Base-by-base conservation (phyloP, 2,888 invertebrate species). In the Plagiodera versicolora region DNA sequence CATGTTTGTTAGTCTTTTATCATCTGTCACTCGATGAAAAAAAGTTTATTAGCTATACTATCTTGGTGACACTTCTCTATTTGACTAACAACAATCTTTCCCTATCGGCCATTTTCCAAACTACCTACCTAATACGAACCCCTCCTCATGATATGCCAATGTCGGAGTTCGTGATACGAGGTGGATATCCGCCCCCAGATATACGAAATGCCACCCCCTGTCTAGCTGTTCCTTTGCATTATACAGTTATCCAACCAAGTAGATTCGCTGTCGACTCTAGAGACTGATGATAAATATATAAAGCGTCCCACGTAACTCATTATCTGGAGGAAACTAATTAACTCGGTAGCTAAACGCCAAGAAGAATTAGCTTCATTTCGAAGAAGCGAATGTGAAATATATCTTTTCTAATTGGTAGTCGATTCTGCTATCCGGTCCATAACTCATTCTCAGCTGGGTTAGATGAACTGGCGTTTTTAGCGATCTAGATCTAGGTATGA, bases 291-390 rank as follows among this genome's bases (percentile, higher is more conserved):
- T 75, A 74, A 75, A 75, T 75, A 75, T 72, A 73, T 71, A 70
- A 70, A 74, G 72, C 73, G 68, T 69, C 72, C 76, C 74, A 74
- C 73, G 74, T 75, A 73, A 75, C 75, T 75, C 75, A 76, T 76
- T 76, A 76, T 73, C 72, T 72, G 73, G 70, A n/a, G 70, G 72
- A 71, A 72, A 58, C 74, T 75, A 75, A 53, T 53, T 53, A 53
- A 16, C 17, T 14, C 39, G 39, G 39, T 39, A 39, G 39, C 39
- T 39, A 8, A 30, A n/a, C 48, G 48, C 54, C 32, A 59, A 51
- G 55, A 60, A 60, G 54, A 60, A 60, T 60, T 39, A 55, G 45
- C 49, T 55, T 30, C 55, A 60, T 60, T 39, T 11, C 39, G 39
- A 39, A n/a, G 14, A 10, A n/a, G 39, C 39, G 39, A 39, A 14